phyloP scores from a whole-genome alignment of 92 coral and sea anemone genomes.

The Epizoanthus illoricatus region DNA sequence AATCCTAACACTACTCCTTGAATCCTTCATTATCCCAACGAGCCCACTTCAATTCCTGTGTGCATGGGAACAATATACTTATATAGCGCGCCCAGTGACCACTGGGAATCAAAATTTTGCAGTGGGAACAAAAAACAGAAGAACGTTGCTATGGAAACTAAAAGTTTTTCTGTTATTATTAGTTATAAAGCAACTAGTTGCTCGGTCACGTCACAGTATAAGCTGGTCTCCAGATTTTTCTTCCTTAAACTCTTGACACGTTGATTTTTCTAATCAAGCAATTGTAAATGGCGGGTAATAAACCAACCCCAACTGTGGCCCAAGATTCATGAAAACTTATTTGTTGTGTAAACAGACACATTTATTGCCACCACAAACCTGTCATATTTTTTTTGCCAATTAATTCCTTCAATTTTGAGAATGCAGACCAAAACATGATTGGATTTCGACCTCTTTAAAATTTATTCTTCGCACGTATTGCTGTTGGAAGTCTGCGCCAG shows the following conservation, averaged over 20 bases:
- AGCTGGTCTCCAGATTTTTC: neutral
- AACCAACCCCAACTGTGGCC: too few species aligned
- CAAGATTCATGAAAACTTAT: neutral
- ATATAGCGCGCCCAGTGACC: too few species aligned
- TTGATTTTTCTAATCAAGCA: conserved; percentile 18
- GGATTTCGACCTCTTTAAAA: neutral
- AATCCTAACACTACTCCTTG: too few species aligned
- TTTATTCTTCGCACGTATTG: conserved; percentile 6
- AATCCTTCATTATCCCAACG: too few species aligned
- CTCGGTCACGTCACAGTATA: neutral
- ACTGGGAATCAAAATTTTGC: too few species aligned
- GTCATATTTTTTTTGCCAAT: neutral
- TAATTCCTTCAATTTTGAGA: neutral
- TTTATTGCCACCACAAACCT: neutral
- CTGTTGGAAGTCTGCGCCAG: neutral
- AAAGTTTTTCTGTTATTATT: neutral
- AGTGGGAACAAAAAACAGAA: too few species aligned
- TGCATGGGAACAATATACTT: too few species aligned
- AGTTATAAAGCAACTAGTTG: conserved; percentile 11
- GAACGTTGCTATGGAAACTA: conserved; percentile 22
- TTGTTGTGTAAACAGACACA: neutral
- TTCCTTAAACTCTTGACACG: neutral
- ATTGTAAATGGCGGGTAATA: conserved; percentile 5
- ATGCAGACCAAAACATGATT: neutral
- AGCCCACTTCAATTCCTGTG: too few species aligned